Conservation (phyloP, 2,113 vertebrate species). For the Menura novaehollandiae region DNA sequence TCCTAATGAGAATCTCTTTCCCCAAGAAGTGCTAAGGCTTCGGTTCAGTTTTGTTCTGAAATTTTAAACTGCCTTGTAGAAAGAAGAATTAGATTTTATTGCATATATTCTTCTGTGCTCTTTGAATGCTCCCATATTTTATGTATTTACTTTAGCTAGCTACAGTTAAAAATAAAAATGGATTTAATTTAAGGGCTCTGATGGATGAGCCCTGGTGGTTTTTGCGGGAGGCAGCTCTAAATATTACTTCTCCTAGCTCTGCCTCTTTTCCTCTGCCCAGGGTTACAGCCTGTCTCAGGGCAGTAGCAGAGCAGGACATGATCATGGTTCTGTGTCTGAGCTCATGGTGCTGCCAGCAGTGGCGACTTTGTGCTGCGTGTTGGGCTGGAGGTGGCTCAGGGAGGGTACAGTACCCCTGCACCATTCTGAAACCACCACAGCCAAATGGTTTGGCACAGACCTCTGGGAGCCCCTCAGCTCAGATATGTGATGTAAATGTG, state of each 20-base stretch:
- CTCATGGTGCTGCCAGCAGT: not conserved
- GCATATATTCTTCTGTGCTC: not conserved
- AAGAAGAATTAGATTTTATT: not conserved
- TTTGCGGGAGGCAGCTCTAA: not conserved
- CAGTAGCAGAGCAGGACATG: not conserved
- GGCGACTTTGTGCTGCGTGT: not conserved
- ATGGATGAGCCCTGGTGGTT: not conserved
- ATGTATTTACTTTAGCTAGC: slow-evolving; percentile 7
- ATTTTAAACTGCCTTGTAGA: not conserved
- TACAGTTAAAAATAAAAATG: slow-evolving; percentile 33
- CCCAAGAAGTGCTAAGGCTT: not conserved
- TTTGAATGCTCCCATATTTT: slow-evolving; percentile 17
- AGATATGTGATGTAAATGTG: not conserved
- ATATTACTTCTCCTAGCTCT: not conserved
- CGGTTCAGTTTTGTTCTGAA: slow-evolving; percentile 15
- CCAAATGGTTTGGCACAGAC: not conserved
- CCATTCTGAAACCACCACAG: rapidly evolving
- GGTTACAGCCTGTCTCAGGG: not conserved
- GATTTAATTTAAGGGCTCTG: slow-evolving; percentile 2
- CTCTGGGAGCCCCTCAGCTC: not conserved
- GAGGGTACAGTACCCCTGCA: not conserved
- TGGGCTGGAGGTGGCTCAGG: not conserved
- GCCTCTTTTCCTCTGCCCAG: not conserved
- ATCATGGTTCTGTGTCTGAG: rapidly evolving
- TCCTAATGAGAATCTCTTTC: slow-evolving; percentile 9